A percentile compares a stretch with the other conserved stretches of the same genome.
phyloP scores from a whole-genome alignment of 2,888 invertebrate genomes.

The Rhamphomyia laevipes region DNA sequence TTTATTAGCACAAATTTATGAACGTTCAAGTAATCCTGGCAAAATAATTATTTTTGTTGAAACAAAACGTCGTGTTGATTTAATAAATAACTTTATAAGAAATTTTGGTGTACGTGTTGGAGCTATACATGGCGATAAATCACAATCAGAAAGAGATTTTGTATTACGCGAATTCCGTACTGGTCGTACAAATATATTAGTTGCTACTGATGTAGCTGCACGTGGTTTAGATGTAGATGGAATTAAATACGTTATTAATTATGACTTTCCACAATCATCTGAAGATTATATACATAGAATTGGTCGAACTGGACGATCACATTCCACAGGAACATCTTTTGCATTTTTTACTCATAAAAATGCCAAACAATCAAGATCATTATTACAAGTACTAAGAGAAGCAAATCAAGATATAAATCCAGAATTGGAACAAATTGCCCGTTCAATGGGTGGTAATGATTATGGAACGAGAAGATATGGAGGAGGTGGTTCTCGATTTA shows the following conservation, averaged over 20 bases:
- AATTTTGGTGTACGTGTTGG: constrained; percentile 71
- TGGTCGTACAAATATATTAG: constrained; percentile 74
- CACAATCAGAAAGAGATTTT: constrained; percentile 85
- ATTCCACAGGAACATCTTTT: constrained; percentile 81
- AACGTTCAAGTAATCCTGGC: constrained; percentile 69
- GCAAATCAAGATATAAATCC: constrained; percentile 84
- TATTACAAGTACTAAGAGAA: constrained; percentile 76
- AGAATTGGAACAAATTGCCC: constrained; percentile 66
- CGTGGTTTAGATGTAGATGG: constrained; percentile 91
- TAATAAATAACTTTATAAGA: constrained; percentile 67
- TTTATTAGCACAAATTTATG: constrained; percentile 40
- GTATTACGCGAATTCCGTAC: constrained; percentile 78
- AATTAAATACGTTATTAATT: constrained; percentile 90
- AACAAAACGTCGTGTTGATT: constrained; percentile 89
- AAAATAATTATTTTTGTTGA: constrained; percentile 94
- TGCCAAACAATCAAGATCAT: constrained; percentile 72
- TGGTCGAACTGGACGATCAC: constrained; percentile 81
- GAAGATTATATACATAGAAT: constrained; percentile 94
- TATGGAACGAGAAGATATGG: constrained; percentile 13
- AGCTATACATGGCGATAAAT: constrained; percentile 92
- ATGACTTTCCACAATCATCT: constrained; percentile 87
- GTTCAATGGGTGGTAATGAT: constrained; percentile 19
- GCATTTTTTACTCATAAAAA: constrained; percentile 88
- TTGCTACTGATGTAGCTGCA: constrained; percentile 95
- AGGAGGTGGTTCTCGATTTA: neutral